Evolutionary conservation across 2,888 invertebrate genomes (phyloP).

Genomic region (Miltochrista miniata): DNA sequence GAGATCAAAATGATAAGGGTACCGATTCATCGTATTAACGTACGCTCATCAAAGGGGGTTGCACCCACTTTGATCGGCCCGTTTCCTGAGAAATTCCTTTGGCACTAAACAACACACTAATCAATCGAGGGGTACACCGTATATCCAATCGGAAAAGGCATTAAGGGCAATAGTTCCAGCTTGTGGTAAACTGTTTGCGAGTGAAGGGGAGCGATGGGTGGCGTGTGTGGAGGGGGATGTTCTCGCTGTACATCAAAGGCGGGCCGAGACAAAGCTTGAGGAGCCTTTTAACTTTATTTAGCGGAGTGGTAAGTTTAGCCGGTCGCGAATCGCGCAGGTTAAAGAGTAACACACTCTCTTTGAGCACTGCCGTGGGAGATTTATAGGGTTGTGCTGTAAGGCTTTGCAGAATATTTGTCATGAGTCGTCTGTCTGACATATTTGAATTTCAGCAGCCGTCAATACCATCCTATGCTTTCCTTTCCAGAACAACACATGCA

Average conservation of each 20-base stretch:
- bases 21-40: constrained; percentile 53
- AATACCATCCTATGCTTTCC: too few relatives aligned
- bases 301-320: constrained; percentile 84
- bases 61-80: constrained; percentile 64
- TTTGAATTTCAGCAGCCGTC: too few relatives aligned
- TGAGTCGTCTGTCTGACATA: too few relatives aligned
- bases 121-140: constrained; percentile 65
- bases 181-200: constrained; percentile 80
- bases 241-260: constrained; percentile 77
- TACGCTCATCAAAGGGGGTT: constrained; percentile 57
- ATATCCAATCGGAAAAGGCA: constrained; percentile 76
- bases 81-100: constrained; percentile 72
- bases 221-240: constrained; percentile 43
- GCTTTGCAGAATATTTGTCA: too few relatives aligned
- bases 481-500: too few relatives aligned
- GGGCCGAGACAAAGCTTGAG: constrained; percentile 81
- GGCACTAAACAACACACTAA: constrained; percentile 65
- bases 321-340: constrained; percentile 83
- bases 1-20: constrained; percentile 66
- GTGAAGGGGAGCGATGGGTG: constrained; percentile 40
- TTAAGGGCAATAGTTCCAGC: constrained; percentile 80
- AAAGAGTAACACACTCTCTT: constrained; percentile 84
- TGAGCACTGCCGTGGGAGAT: constrained; percentile 58
- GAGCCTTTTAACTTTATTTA: constrained; percentile 84
- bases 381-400: constrained; percentile 49